Evolutionary conservation across 2,797 vertebrate genomes (phyloP).

Genomic region (Threskiornis aethiopicus): DNA sequence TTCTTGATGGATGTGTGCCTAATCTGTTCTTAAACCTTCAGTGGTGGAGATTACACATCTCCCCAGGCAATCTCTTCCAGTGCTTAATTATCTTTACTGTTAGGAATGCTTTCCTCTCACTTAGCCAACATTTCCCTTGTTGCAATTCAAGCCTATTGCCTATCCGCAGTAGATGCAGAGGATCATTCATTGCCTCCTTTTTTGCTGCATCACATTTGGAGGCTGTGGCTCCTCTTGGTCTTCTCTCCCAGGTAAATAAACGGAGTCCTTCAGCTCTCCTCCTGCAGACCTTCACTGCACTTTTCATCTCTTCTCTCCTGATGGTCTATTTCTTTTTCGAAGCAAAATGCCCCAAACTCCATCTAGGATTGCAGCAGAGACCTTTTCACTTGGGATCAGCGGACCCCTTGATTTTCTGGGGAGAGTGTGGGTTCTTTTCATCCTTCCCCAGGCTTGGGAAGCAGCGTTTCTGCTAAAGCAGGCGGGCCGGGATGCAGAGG

Average conservation of each 20-base stretch:
- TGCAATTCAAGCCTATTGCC: neutral
- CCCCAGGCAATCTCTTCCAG: neutral
- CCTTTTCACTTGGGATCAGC: neutral
- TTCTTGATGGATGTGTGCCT: conserved; percentile 47
- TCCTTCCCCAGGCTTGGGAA: neutral
- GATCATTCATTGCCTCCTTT: neutral
- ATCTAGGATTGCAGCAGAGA: neutral
- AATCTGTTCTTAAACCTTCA: conserved; percentile 44
- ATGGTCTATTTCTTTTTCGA: neutral
- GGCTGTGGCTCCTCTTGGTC: neutral
- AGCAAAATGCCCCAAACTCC: neutral
- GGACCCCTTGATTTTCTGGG: neutral
- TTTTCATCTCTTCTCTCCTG: neutral
- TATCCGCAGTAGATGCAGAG: neutral
- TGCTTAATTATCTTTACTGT: conserved; percentile 48
- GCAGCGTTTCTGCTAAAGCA: neutral
- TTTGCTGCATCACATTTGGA: neutral
- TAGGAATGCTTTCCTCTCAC: neutral
- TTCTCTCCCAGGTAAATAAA: neutral
- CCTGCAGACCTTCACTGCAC: neutral
- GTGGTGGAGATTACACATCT: conserved; percentile 53
- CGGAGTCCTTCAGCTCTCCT: neutral
- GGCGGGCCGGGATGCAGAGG: neutral
- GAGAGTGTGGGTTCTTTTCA: neutral
- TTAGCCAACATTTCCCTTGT: neutral